phyloP scores from a whole-genome alignment of 2,888 invertebrate genomes.

The Caenorhabditis japonica region DNA sequence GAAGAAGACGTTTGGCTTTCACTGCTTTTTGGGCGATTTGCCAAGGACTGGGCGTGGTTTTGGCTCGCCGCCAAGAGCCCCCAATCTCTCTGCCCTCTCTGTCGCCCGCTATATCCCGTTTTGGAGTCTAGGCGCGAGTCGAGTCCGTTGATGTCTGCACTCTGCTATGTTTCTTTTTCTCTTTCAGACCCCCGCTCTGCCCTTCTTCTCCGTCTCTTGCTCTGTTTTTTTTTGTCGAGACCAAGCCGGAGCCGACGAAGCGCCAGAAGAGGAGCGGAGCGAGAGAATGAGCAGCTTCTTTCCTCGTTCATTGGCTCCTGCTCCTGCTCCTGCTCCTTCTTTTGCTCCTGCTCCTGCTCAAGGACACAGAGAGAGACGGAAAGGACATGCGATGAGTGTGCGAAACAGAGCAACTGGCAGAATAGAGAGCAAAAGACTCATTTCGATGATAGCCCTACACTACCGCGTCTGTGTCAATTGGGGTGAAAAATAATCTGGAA shows the following conservation, averaged over 20 bases:
- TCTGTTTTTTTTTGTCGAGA: too few relatives aligned
- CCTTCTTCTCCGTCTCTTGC: too few relatives aligned
- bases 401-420: constrained; percentile 5
- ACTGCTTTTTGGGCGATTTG: constrained; percentile 23
- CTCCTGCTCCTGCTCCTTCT: constrained; percentile 1
- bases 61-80: constrained; percentile 18
- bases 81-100: constrained; percentile 15
- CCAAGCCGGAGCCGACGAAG: too few relatives aligned
- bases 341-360: constrained; percentile 9
- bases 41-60: constrained; percentile 19
- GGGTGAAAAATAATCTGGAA: neutral
- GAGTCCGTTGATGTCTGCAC: constrained; percentile 11
- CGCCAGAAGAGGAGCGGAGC: neutral
- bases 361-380: neutral
- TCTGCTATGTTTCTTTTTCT: constrained; percentile 21
- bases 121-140: constrained; percentile 1
- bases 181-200: too few relatives aligned
- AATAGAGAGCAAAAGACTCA: too few relatives aligned
- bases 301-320: constrained; percentile 1
- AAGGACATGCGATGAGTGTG: constrained; percentile 19
- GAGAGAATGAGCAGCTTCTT: constrained; percentile 1
- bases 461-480: neutral
- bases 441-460: neutral
- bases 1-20: neutral
- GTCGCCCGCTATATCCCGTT: constrained; percentile 16